Base-by-base conservation (phyloP, 2,113 vertebrate genomes). In the Mesitornis unicolor region DNA sequence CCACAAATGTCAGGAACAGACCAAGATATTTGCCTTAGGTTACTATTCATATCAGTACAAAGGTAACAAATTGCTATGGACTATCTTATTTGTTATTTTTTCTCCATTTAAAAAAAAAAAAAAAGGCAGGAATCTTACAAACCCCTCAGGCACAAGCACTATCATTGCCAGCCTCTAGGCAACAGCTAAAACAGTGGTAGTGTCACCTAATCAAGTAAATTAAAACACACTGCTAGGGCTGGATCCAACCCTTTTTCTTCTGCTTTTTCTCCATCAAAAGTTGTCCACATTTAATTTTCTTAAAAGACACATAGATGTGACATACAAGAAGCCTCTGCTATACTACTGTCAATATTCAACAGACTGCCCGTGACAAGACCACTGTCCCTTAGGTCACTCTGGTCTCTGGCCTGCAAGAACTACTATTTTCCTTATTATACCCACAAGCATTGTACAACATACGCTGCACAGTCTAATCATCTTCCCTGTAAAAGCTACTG, bases 371-470 rank as follows among this genome's bases (percentile, higher is more conserved):
- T 61, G 67, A 43, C 77, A 64, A 43, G 36, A 61, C 25, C 65
- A 15, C 31, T 19, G 13, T 36, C 16, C 56, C 53, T 75, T 10
- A 68, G 36, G 57, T 43, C 45, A 13, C 57, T 21, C 51, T 29
- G 19, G 14, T 12, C 3, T 11, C 73, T 74, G 73, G 11, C 24
- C 61, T 76, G 22, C 29, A 84, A 77, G 70, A 69, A 21, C 19
- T 36, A 48, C 29, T 3, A 5, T 33, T 63, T 86, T 76, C 51
- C 38, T 35, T 77, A 45, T 43, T 16, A 6, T 28, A 18, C 38
- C 12, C 28, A 21, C 0, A 1, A 68, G 19, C 42, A 45, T 57
- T 10, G 1, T 15, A 20, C 26, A 74, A 40, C 15, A 14, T 15
- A 35, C 5, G 7, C 10, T 57, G 64, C 16, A 38, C 29, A 33